These are phyloP conservation scores for Petrocephalus schoutedeni DNA, from an alignment of 2,797 vertebrate genomes.

Conservation along the genomic window DNA sequence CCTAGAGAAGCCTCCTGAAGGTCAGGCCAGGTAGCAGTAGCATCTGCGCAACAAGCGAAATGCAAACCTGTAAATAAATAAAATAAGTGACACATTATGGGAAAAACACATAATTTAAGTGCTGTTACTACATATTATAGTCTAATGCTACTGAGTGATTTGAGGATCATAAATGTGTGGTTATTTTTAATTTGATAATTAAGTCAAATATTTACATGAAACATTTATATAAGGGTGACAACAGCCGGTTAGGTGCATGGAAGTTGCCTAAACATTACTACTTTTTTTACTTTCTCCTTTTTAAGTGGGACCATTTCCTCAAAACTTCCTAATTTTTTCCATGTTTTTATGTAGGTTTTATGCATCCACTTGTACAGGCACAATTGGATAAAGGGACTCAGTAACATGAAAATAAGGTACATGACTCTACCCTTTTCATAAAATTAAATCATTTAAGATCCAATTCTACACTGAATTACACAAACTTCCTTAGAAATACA, in stretches of 20 bases:
- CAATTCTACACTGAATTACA: neutral
- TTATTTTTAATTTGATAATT: neutral
- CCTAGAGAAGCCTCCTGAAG: constrained; percentile 21
- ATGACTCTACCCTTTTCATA: neutral
- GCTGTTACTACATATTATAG: neutral
- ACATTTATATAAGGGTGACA: neutral
- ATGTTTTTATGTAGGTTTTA: neutral
- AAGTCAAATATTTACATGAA: neutral
- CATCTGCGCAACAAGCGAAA: neutral
- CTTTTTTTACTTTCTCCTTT: neutral
- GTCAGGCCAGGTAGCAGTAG: neutral
- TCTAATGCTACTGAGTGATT: neutral
- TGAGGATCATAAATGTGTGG: neutral
- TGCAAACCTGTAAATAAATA: neutral
- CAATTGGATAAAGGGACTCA: neutral
- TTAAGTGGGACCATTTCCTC: neutral
- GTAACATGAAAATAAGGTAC: neutral
- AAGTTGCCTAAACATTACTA: neutral
- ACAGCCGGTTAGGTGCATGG: neutral
- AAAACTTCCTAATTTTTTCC: neutral
- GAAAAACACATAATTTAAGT: neutral
- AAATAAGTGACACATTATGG: neutral
- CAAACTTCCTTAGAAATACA: neutral
- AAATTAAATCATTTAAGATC: neutral
- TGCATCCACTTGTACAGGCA: neutral